Conservation (phyloP, 1,140 invertebrate genomes). For the Phymastichus coffea region DNA sequence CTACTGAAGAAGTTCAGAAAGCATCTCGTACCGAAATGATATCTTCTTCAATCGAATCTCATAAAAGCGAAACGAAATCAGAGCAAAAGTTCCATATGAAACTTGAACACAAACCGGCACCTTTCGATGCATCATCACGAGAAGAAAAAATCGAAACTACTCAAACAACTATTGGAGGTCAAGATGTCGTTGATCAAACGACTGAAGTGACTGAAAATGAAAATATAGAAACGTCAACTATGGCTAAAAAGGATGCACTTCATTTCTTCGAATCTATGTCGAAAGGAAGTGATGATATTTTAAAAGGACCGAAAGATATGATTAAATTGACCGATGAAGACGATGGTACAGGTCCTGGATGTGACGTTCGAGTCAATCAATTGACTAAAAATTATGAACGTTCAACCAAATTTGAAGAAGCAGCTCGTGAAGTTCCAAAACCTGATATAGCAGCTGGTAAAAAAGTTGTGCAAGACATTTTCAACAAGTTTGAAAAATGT, state of each 20-base stretch:
- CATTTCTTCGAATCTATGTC: constrained; percentile 64
- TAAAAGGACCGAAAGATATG: constrained; percentile 50
- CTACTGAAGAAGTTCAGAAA: constrained; percentile 35
- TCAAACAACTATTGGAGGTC: constrained; percentile 20
- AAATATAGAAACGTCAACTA: constrained; percentile 53
- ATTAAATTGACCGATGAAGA: constrained; percentile 45
- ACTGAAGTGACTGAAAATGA: constrained; percentile 46
- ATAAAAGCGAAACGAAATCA: constrained; percentile 50
- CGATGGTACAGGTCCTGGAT: constrained; percentile 38
- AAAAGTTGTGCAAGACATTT: constrained; percentile 48
- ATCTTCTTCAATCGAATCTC: constrained; percentile 51
- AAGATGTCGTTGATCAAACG: constrained; percentile 33
- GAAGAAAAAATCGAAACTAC: constrained; percentile 32
- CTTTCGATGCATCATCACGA: constrained; percentile 36
- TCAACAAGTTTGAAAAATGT: constrained; percentile 46
- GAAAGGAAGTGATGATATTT: constrained; percentile 46
- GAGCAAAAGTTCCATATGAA: constrained; percentile 57
- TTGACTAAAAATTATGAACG: constrained; percentile 53
- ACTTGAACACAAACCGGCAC: constrained; percentile 51
- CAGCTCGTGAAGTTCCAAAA: constrained; percentile 29
- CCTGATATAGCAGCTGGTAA: constrained; percentile 40
- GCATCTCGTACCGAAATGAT: constrained; percentile 50
- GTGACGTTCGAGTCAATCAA: constrained; percentile 51
- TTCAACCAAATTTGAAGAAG: constrained; percentile 45
- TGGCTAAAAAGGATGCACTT: constrained; percentile 57